Evolutionary conservation across 1,140 invertebrate species (phyloP), one percentile per base, ranked within the genome.

Genomic region (Drosophila sulfurigaster): DNA sequence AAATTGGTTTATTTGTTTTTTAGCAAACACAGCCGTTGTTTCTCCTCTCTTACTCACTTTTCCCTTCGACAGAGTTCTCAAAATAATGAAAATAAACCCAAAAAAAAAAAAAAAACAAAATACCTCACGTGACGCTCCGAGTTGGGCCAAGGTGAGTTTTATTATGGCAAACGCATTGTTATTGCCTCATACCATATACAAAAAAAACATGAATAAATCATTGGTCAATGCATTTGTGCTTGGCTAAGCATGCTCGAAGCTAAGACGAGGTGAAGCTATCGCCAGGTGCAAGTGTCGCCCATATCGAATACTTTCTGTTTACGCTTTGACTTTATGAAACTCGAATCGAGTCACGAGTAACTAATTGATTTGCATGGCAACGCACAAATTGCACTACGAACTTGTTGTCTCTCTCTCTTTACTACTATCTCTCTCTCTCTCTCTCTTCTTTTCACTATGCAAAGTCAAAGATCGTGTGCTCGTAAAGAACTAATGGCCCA

Each of bases 361-460:
- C 72, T 75, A 79, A 85, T 88, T 72, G 85, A 89, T 89, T 89
- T 78, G 63, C 85, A 78, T 89, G 81, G 81, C 78, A 85, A 83
- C 75, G 68, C 73, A 75, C 82, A 81, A 85, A 81, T 85, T 86
- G 81, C 51, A 54, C 5, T 28, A 32, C 1, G 11, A n/a, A 56
- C 46, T 32, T 45, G 10, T 8, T 2, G 8, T 30, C 35, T 57
- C 54, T 25, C 54, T 13, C 16, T 49, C 48, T 25, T 25, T 25
- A 4, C 20, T 4, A 5, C 20, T 51, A 10, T 49, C 13, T 16
- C 45, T 48, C 16, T 25, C 15, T 8, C n/a, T 38, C 41, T 43
- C 4, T 43, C n/a, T 43, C 51, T 38, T 4, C 38, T 25, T 20
- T 16, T 10, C 35, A 1, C 13, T 10, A 13, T 35, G 45, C 58